Conservation (phyloP, 2,113 vertebrate species). For the Amblyornis subalaris region DNA sequence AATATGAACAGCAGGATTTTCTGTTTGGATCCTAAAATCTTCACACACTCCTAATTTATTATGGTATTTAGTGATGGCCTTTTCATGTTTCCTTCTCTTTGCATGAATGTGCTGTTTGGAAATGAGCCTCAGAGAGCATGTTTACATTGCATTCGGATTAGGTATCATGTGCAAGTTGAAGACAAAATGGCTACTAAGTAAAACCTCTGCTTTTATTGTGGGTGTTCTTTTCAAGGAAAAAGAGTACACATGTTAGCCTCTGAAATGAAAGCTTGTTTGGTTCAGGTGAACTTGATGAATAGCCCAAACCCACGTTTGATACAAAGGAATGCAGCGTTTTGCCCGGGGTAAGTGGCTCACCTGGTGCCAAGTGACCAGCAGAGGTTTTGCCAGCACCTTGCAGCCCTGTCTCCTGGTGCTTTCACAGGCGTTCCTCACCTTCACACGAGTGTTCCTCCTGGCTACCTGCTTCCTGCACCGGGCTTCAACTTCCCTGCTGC, state of each 20-base stretch:
- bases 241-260: not conserved
- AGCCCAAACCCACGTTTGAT: not conserved
- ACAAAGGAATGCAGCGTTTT: not conserved
- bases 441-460: not conserved
- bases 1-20: slow-evolving; percentile 8
- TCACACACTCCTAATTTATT: not conserved
- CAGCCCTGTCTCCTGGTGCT: not conserved
- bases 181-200: slow-evolving; percentile 71
- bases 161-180: slow-evolving; percentile 61
- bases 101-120: not conserved
- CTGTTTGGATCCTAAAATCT: not conserved
- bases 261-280: not conserved
- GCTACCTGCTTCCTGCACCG: not conserved
- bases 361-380: not conserved
- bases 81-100: not conserved
- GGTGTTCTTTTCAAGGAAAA: slow-evolving; percentile 9
- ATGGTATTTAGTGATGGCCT: not conserved
- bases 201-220: slow-evolving; percentile 24
- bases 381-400: not conserved
- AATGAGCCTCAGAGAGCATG: slow-evolving; percentile 15
- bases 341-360: not conserved
- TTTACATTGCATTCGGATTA: slow-evolving; percentile 62
- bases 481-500: not conserved
- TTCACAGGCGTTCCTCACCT: not conserved
- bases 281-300: not conserved